Conservation (phyloP, 2,113 vertebrate species). For the Ranitomeya imitator region DNA sequence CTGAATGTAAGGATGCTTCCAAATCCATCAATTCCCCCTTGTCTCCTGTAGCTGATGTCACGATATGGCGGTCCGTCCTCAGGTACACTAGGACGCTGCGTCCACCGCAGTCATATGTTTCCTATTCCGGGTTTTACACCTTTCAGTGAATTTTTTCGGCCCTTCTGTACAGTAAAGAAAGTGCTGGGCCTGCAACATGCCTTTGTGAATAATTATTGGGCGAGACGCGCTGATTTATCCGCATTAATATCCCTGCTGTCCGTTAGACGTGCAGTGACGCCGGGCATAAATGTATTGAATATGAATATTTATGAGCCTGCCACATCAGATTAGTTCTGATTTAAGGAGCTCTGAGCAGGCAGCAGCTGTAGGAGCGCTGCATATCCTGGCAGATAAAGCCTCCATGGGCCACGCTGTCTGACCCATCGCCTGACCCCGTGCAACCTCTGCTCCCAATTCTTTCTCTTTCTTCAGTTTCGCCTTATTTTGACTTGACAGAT, state of each 20-base stretch:
- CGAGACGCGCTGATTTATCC: constrained; percentile 41
- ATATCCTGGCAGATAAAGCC: constrained; percentile 15
- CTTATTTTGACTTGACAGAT: not conserved
- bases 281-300: constrained; percentile 21
- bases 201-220: constrained; percentile 37
- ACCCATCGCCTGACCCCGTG: not conserved
- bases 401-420: not conserved
- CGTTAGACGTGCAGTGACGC: constrained; percentile 26
- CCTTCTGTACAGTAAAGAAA: not conserved
- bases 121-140: not conserved
- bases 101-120: not conserved
- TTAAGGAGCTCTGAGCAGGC: constrained; percentile 40
- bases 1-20: not conserved
- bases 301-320: constrained; percentile 55
- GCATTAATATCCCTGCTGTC: constrained; percentile 49
- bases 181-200: not conserved
- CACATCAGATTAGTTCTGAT: constrained; percentile 55
- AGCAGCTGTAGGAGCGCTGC: constrained; percentile 24
- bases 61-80: not conserved
- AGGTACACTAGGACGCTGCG: not conserved
- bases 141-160: not conserved
- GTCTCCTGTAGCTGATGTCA: not conserved
- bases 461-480: not conserved
- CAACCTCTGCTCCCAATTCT: not conserved
- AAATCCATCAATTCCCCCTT: not conserved